These are phyloP conservation scores for Cetonia aurata DNA, from an alignment of 2,888 invertebrate species.

Conservation along the genomic window DNA sequence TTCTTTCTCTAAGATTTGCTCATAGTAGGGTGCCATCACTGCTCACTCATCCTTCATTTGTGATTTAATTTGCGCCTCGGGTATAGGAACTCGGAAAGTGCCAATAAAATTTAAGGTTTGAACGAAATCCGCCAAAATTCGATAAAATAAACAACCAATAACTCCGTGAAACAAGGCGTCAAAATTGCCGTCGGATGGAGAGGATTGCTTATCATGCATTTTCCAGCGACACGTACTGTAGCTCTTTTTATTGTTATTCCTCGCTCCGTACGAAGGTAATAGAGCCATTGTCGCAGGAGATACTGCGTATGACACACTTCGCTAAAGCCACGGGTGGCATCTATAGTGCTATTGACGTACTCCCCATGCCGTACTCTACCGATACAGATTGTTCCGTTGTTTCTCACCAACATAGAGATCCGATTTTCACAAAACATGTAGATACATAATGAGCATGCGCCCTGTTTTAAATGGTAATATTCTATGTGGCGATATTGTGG, in stretches of 20 bases:
- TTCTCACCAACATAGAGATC: constrained; percentile 3
- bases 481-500: constrained; percentile 16
- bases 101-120: constrained; percentile 5
- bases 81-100: neutral
- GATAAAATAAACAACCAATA: constrained; percentile 20
- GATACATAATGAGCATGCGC: constrained; percentile 13
- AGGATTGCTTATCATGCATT: constrained; percentile 22
- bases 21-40: no score
- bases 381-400: neutral
- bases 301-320: constrained; percentile 32
- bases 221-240: constrained; percentile 6
- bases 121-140: neutral
- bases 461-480: constrained; percentile 27
- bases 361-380: neutral
- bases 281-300: constrained; percentile 22
- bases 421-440: constrained; percentile 24
- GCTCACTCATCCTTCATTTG: neutral
- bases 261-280: constrained; percentile 17
- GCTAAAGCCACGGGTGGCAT: constrained; percentile 32
- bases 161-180: neutral
- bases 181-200: constrained; percentile 6
- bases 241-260: constrained; percentile 31
- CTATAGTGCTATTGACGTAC: constrained; percentile 18
- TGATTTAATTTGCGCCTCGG: neutral
- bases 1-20: no score